phyloP scores from a whole-genome alignment of 1,140 invertebrate species.

The Aphis gossypii region DNA sequence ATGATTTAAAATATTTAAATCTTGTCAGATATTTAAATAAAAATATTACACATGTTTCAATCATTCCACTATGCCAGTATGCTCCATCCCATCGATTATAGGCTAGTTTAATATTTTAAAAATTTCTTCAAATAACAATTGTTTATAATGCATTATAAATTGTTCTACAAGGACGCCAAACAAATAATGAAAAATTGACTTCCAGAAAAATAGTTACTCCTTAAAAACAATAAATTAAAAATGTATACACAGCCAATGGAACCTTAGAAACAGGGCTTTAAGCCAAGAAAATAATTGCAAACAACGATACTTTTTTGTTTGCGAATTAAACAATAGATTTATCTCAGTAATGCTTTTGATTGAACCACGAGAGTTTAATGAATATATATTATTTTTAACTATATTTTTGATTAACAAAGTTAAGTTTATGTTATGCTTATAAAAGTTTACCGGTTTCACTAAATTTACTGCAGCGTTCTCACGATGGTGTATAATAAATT shows the following conservation, averaged over 20 bases:
- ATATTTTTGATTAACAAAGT: not conserved
- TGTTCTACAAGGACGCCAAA: not conserved
- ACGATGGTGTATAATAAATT: not conserved
- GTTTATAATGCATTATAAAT: not conserved
- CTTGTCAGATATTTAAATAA: not conserved
- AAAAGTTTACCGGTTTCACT: not conserved
- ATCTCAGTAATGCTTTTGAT: not conserved
- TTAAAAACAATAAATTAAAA: conserved; percentile 25
- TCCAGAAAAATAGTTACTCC: not conserved
- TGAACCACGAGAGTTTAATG: not conserved
- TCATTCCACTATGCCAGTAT: not conserved
- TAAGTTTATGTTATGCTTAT: not conserved
- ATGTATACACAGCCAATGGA: not conserved
- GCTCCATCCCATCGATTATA: not conserved
- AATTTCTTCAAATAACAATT: not conserved
- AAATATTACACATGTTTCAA: not conserved
- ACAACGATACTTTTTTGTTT: not conserved
- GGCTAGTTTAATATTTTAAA: not conserved
- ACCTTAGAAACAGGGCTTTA: not conserved
- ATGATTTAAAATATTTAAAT: not conserved
- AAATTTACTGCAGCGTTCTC: not conserved
- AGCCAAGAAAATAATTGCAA: conserved; percentile 46
- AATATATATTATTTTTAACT: not conserved
- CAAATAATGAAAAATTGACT: conserved; percentile 3
- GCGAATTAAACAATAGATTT: conserved; percentile 3